These are phyloP conservation scores for Hydrozoanthus gracilis DNA, from an alignment of 92 coral and sea anemone genomes.

Conservation along the genomic window DNA sequence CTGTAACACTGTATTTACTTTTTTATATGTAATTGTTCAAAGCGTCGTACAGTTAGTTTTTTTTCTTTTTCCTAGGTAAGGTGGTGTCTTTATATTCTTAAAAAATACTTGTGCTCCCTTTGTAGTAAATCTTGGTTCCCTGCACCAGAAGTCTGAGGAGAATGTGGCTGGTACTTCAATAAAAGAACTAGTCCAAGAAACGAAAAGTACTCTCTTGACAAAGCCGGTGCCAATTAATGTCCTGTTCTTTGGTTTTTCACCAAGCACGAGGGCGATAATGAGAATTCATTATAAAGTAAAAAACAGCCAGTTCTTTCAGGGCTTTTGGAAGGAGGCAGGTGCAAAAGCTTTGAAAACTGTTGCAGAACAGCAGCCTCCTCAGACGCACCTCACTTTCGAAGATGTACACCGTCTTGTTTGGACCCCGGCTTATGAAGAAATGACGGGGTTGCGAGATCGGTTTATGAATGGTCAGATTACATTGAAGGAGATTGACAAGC, in stretches of 20 bases:
- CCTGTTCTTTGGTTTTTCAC: slow-evolving; percentile 69
- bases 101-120: neutral
- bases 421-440: slow-evolving; percentile 22
- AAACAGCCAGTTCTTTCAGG: slow-evolving; percentile 65
- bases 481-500: slow-evolving; percentile 34
- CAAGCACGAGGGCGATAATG: slow-evolving; percentile 56
- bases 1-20: no score
- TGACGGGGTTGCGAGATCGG: slow-evolving; percentile 33
- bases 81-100: neutral
- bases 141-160: slow-evolving; percentile 4
- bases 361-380: slow-evolving; percentile 32
- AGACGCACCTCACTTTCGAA: slow-evolving; percentile 46
- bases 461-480: slow-evolving; percentile 54
- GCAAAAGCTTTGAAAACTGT: slow-evolving; percentile 24
- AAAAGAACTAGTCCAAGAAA: slow-evolving; percentile 47
- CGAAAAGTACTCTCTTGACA: neutral
- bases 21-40: no score
- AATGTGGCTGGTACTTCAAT: slow-evolving; percentile 52
- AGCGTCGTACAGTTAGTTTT: no score
- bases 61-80: neutral
- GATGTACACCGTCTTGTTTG: slow-evolving; percentile 63
- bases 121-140: slow-evolving; percentile 55
- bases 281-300: slow-evolving; percentile 46
- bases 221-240: slow-evolving; percentile 10
- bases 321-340: slow-evolving; percentile 69